Evolutionary conservation across 2,888 invertebrate species (phyloP).

Genomic region (Schrankia costaestrigalis): DNA sequence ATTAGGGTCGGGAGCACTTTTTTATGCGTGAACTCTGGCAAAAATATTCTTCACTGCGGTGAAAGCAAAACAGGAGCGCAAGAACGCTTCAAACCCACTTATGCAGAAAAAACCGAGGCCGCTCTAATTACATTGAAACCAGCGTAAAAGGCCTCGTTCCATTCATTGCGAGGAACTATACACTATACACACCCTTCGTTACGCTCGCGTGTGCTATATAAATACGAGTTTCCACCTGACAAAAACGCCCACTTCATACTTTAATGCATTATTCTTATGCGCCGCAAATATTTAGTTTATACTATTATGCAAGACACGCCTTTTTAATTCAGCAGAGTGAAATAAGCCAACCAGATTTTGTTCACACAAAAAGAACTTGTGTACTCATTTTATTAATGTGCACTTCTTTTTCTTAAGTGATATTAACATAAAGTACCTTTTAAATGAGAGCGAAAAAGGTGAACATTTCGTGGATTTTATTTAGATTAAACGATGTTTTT

Average conservation of each 20-base stretch:
- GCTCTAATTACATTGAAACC: conserved; percentile 73
- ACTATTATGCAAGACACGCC: conserved; percentile 8
- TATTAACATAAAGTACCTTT: conserved; percentile 31
- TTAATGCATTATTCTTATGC: conserved; percentile 21
- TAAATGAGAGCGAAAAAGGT: conserved; percentile 17
- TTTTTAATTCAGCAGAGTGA: conserved; percentile 20
- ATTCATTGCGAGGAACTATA: conserved; percentile 58
- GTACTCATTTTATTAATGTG: too few species aligned
- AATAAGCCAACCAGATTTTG: conserved; percentile 26
- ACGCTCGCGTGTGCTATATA: conserved; percentile 35
- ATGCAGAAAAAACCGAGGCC: conserved; percentile 59
- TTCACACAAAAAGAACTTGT: conserved; percentile 16
- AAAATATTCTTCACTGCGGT: conserved; percentile 31
- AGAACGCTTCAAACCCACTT: conserved; percentile 61
- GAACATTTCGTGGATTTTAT: conserved; percentile 22
- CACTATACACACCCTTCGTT: conserved; percentile 39
- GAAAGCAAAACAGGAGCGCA: conserved; percentile 46
- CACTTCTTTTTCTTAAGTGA: conserved; percentile 29
- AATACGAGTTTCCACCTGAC: conserved; percentile 34
- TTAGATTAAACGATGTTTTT: conserved; percentile 15
- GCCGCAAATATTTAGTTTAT: conserved; percentile 20
- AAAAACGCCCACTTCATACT: conserved; percentile 23
- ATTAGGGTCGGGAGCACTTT: conserved; percentile 26
- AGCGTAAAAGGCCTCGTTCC: conserved; percentile 57
- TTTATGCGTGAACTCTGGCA: conserved; percentile 27